Percentiles rank a stretch among this genome's conserved stretches.
Evolutionary conservation across 1,140 invertebrate genomes (phyloP).

Genomic region (Dinoponera quadriceps): DNA sequence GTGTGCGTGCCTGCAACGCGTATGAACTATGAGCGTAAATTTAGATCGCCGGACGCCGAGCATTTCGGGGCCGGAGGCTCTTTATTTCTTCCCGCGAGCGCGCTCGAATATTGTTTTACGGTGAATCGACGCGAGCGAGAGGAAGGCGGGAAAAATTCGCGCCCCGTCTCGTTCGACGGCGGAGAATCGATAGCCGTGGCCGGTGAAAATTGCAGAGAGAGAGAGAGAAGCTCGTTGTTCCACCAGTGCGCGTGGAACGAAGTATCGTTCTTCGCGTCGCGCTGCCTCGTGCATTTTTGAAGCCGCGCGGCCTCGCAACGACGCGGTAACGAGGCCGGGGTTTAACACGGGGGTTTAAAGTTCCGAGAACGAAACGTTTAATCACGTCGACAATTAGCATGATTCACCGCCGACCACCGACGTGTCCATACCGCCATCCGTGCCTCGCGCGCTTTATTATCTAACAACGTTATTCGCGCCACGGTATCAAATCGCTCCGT

Average conservation of each 20-base stretch:
- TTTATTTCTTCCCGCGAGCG: neutral
- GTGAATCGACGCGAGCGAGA: neutral
- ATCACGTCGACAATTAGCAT: constrained; percentile 83
- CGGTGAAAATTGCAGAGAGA: constrained; percentile 20
- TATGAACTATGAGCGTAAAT: constrained; percentile 7
- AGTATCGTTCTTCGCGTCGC: constrained; percentile 6
- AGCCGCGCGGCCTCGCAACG: constrained; percentile 23
- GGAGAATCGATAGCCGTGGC: constrained; percentile 22
- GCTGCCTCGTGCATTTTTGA: constrained; percentile 71
- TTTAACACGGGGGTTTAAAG: constrained; percentile 75
- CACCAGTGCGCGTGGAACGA: neutral
- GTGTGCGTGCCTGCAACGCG: neutral
- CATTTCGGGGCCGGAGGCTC: neutral
- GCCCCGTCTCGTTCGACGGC: neutral
- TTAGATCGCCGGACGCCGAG: constrained; percentile 13
- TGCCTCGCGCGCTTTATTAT: neutral
- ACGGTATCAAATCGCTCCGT: neutral
- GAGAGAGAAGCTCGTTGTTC: neutral
- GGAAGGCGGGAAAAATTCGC: neutral
- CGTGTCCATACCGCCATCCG: constrained; percentile 72
- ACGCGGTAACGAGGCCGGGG: constrained; percentile 57
- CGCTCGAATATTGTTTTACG: neutral
- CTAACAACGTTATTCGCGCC: neutral
- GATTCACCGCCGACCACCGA: constrained; percentile 80
- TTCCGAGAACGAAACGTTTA: constrained; percentile 83